These are phyloP conservation scores for Drosophila macrospina DNA, from an alignment of 2,888 invertebrate species.

Conservation along the genomic window DNA sequence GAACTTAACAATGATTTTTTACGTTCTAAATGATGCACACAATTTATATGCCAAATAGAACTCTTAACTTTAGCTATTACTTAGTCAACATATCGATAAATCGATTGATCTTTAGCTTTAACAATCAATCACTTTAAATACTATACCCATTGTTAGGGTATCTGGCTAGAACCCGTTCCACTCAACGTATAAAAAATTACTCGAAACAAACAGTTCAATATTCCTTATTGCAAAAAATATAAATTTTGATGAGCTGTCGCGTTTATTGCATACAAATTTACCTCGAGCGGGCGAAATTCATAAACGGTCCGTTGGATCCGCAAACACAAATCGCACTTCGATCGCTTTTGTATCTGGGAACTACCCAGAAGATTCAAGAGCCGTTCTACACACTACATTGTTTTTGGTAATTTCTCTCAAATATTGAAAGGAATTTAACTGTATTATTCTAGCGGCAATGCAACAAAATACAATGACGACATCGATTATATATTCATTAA, in stretches of 20 bases:
- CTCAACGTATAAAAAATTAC: conserved; percentile 32
- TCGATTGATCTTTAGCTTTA: neutral
- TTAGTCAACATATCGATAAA: neutral
- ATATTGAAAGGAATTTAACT: neutral
- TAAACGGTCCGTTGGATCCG: conserved; percentile 9
- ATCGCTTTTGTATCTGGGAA: neutral
- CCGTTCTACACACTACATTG: neutral
- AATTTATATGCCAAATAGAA: neutral
- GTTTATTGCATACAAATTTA: conserved; percentile 62
- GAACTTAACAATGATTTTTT: no score
- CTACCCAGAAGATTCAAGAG: neutral
- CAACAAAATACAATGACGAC: conserved; percentile 3
- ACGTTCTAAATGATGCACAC: no score
- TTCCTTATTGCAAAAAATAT: conserved; percentile 71
- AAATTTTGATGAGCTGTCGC: conserved; percentile 55
- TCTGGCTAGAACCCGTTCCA: conserved; percentile 26
- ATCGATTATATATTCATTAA: neutral
- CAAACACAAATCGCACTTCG: conserved; percentile 6
- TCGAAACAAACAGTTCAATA: conserved; percentile 40
- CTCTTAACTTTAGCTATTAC: neutral
- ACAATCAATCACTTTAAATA: neutral
- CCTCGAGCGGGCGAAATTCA: conserved; percentile 26
- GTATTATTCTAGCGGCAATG: neutral
- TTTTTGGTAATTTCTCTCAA: neutral
- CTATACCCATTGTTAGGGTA: conserved; percentile 14